A percentile compares a stretch with the other conserved stretches of the same genome.
phyloP scores from a whole-genome alignment of 30 jellyfish, hydroid and myxozoan species.

The Catostylus mosaicus region DNA sequence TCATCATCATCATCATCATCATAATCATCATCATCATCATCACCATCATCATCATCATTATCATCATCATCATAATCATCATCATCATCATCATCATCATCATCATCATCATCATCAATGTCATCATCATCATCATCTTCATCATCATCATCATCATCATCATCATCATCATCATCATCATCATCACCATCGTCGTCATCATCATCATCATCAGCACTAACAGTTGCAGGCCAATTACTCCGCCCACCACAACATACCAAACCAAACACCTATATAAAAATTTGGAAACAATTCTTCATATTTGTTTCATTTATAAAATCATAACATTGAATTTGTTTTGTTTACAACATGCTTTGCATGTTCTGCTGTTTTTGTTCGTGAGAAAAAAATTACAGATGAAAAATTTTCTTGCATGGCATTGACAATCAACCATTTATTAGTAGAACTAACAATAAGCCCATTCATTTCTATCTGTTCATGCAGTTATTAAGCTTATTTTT shows the following conservation, averaged over 20 bases:
- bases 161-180: neutral
- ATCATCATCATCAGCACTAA: neutral
- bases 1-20: slow-evolving; percentile 1
- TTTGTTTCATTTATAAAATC: neutral
- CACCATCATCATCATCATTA: neutral
- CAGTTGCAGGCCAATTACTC: neutral
- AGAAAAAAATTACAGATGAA: neutral
- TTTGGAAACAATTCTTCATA: neutral
- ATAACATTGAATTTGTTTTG: neutral
- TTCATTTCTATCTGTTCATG: neutral
- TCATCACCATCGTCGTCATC: neutral
- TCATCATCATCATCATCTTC: neutral
- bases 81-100: slow-evolving; percentile 3
- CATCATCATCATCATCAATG: neutral
- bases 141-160: neutral
- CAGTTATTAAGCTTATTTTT: no score
- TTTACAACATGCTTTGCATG: slow-evolving; percentile 4
- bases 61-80: neutral
- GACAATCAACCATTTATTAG: neutral
- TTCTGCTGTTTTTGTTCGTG: neutral
- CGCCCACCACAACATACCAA: neutral
- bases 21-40: neutral
- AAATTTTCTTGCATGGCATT: neutral
- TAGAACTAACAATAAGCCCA: neutral
- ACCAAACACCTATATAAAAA: neutral